Evolutionary conservation across 2,113 vertebrate genomes (phyloP).

Genomic region (Vulpes vulpes): DNA sequence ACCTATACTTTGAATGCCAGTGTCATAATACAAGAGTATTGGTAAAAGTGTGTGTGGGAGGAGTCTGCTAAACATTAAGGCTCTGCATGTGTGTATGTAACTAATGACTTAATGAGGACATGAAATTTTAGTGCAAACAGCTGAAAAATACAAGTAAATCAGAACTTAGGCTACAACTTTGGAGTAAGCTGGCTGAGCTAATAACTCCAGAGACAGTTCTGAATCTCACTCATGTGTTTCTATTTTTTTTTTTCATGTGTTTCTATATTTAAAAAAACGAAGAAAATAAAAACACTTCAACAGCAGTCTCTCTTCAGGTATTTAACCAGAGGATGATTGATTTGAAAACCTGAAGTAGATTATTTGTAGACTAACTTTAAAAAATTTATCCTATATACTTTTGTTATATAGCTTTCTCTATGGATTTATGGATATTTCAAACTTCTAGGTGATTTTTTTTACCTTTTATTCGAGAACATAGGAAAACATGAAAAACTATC

Average conservation of each 20-base stretch:
- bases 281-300: neutral
- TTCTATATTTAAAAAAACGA: conserved; percentile 7
- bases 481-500: neutral
- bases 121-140: conserved; percentile 50
- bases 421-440: conserved; percentile 16
- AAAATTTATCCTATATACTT: neutral
- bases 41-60: neutral
- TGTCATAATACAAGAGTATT: neutral
- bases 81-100: neutral
- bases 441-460: neutral
- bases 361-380: neutral
- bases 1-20: neutral
- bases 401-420: neutral
- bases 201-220: neutral
- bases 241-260: neutral
- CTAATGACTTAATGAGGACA: neutral
- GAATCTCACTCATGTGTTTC: neutral
- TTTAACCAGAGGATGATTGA: neutral
- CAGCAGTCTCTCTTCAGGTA: neutral
- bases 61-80: neutral
- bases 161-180: conserved; percentile 30
- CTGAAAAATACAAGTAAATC: conserved; percentile 53
- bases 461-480: neutral
- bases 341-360: conserved; percentile 39
- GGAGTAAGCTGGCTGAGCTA: neutral